Conservation (phyloP, 92 coral and sea anemone genomes). For the Desmophyllum pertusum region DNA sequence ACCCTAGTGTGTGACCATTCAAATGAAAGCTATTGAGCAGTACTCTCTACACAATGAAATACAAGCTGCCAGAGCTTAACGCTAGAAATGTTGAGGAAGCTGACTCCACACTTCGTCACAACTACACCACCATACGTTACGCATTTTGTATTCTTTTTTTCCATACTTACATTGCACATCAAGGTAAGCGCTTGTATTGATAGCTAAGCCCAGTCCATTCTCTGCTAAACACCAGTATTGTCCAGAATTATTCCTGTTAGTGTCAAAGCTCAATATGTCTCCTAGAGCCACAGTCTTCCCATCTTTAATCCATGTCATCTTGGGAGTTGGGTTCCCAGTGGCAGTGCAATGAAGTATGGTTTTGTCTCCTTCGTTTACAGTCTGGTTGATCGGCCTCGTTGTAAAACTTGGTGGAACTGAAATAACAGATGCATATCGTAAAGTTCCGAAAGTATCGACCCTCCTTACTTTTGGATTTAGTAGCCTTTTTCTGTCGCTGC, state of each 20-base stretch:
- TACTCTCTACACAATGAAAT: neutral
- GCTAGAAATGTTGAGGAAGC: no score
- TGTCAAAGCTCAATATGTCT: neutral
- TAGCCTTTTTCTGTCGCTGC: no score
- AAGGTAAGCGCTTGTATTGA: neutral
- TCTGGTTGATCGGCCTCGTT: neutral
- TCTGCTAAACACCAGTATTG: constrained; percentile 38
- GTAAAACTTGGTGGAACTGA: constrained; percentile 7
- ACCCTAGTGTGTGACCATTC: no score
- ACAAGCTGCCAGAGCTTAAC: no score
- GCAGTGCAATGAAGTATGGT: constrained; percentile 13
- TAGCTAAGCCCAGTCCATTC: constrained; percentile 11
- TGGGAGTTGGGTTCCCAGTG: constrained; percentile 28
- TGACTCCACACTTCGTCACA: no score
- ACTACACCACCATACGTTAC: neutral
- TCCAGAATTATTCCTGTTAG: constrained; percentile 16
- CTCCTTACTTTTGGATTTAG: no score
- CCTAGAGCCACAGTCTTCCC: constrained; percentile 1
- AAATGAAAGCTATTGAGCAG: neutral
- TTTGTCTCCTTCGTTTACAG: neutral
- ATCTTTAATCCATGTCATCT: constrained; percentile 15
- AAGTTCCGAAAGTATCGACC: no score
- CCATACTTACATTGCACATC: constrained; percentile 8
- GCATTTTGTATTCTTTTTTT: neutral
- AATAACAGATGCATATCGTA: neutral